Evolutionary conservation across 2,113 vertebrate species (phyloP).

Genomic region (Paramormyrops kingsleyae): DNA sequence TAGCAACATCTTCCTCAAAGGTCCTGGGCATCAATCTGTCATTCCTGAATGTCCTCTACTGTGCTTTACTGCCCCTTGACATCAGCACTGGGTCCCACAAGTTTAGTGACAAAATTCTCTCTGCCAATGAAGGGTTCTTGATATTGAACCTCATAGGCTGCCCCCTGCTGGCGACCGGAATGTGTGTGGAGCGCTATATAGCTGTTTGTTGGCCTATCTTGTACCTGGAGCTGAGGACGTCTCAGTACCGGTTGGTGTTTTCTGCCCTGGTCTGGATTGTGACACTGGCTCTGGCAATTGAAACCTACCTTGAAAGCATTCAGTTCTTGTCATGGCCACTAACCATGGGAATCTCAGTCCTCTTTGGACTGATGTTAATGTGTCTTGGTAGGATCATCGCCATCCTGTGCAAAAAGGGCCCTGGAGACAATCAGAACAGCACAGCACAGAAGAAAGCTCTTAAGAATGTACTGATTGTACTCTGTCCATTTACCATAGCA

Average conservation of each 20-base stretch:
- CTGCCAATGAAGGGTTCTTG: not conserved
- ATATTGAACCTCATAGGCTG: conserved; percentile 42
- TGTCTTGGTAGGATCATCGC: conserved; percentile 34
- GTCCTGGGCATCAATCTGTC: conserved; percentile 39
- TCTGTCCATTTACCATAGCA: conserved; percentile 31
- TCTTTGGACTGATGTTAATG: conserved; percentile 40
- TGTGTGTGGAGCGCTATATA: conserved; percentile 51
- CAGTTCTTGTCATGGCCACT: not conserved
- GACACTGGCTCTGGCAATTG: conserved; percentile 22
- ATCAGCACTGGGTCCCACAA: not conserved
- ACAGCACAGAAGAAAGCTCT: conserved; percentile 36
- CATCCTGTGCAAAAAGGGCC: conserved; percentile 31
- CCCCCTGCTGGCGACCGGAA: conserved; percentile 48
- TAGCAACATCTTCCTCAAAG: conserved; percentile 31
- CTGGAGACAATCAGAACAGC: conserved; percentile 26
- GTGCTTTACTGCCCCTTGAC: conserved; percentile 17
- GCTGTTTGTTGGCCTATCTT: conserved; percentile 37
- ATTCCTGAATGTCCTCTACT: conserved; percentile 26
- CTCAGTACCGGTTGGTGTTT: conserved; percentile 34
- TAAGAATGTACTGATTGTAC: conserved; percentile 36
- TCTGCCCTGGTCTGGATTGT: conserved; percentile 39
- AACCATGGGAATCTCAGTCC: conserved; percentile 22
- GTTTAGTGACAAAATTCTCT: fast-evolving
- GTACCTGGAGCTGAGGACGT: conserved; percentile 35
- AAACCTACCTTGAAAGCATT: not conserved